A percentile compares a stretch with the other conserved stretches of the same genome.
phyloP scores from a whole-genome alignment of 2,113 vertebrate genomes.

The Setophaga coronata region DNA sequence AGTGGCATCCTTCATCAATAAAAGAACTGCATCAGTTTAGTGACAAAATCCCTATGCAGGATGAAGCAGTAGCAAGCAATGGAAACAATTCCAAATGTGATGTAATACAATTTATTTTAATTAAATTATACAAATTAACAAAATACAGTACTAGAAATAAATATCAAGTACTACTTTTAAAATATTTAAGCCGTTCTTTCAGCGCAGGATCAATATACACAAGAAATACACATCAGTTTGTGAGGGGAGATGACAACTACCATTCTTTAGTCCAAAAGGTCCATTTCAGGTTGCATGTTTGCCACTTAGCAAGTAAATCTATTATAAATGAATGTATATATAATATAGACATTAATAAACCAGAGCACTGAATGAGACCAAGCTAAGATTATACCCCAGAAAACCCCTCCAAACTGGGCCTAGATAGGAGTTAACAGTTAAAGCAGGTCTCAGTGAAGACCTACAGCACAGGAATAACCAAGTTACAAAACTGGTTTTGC shows the following conservation, averaged over 20 bases:
- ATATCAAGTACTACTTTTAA: neutral
- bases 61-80: neutral
- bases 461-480: neutral
- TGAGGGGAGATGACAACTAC: neutral
- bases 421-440: neutral
- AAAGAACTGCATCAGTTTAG: neutral
- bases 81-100: neutral
- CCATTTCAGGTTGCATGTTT: rapidly evolving
- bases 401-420: neutral
- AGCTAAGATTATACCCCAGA: neutral
- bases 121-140: neutral
- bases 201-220: neutral
- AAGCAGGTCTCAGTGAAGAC: neutral
- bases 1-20: neutral
- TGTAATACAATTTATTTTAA: neutral
- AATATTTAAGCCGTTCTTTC: neutral
- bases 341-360: neutral
- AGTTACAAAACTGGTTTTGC: neutral
- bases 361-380: neutral
- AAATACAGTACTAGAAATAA: neutral
- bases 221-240: neutral
- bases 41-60: neutral
- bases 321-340: neutral
- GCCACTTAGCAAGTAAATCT: neutral
- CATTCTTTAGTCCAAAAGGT: neutral